These are phyloP conservation scores for Ataeniobius toweri DNA, from an alignment of 2,797 vertebrate genomes.

Conservation along the genomic window DNA sequence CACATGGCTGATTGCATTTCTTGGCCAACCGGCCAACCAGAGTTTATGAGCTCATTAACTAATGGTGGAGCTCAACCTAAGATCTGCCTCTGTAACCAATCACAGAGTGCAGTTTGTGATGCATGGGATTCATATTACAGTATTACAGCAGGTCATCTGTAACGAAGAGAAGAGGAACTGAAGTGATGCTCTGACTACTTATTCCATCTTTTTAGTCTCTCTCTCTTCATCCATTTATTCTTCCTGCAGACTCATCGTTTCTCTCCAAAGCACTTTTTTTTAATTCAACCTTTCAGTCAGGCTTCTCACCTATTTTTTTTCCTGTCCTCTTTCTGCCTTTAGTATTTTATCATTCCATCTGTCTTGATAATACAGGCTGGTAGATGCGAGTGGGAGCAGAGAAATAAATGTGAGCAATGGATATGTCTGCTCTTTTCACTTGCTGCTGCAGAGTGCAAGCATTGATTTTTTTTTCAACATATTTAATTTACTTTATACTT, in stretches of 20 bases:
- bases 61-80: slow-evolving; percentile 68
- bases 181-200: slow-evolving; percentile 32
- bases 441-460: slow-evolving; percentile 46
- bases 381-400: slow-evolving; percentile 46
- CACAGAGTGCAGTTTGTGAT: slow-evolving; percentile 52
- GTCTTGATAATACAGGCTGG: slow-evolving; percentile 51
- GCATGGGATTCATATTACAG: slow-evolving; percentile 64
- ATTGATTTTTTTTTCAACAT: slow-evolving; percentile 63
- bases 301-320: slow-evolving; percentile 54
- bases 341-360: slow-evolving; percentile 52
- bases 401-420: slow-evolving; percentile 53
- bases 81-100: slow-evolving; percentile 60
- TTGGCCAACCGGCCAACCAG: slow-evolving; percentile 59
- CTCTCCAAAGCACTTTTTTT: slow-evolving; percentile 37
- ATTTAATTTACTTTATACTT: slow-evolving; percentile 57
- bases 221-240: slow-evolving; percentile 50
- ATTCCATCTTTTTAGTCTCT: slow-evolving; percentile 27
- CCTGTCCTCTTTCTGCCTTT: slow-evolving; percentile 34
- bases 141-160: slow-evolving; percentile 60
- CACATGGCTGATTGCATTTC: slow-evolving; percentile 55
- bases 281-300: slow-evolving; percentile 20
- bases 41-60: slow-evolving; percentile 80
- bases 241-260: slow-evolving; percentile 60
- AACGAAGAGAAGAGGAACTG: slow-evolving; percentile 54
- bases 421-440: slow-evolving; percentile 58